Conservation (phyloP, 2,888 invertebrate species). For the Phanerotoma sp. region DNA sequence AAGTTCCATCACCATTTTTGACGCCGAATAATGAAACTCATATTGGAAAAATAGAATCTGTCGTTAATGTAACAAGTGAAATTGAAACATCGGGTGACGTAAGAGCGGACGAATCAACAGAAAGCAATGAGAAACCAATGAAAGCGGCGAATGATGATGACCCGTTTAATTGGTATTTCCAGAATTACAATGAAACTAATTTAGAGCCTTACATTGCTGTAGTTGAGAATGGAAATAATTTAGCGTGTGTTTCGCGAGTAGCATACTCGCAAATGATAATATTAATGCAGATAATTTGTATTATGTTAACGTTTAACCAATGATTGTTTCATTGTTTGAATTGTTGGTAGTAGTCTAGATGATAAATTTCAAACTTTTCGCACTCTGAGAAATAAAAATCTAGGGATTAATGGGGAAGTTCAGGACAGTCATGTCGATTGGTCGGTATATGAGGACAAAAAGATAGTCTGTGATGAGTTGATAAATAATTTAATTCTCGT, state of each 20-base stretch:
- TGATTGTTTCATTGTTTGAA: neutral
- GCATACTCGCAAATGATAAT: too few species aligned
- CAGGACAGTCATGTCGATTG: too few species aligned
- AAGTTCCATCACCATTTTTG: constrained; percentile 60
- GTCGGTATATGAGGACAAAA: too few species aligned
- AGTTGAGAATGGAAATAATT: constrained; percentile 32
- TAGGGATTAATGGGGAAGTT: too few species aligned
- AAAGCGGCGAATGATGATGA: constrained; percentile 55
- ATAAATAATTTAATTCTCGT: too few species aligned
- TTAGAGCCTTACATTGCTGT: constrained; percentile 59
- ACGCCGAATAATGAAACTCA: constrained; percentile 28
- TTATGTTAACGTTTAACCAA: constrained; percentile 14
- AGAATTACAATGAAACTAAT: constrained; percentile 74
- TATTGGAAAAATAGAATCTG: constrained; percentile 14
- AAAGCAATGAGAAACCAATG: too few species aligned
- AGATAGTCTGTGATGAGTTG: too few species aligned
- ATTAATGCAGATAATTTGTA: constrained; percentile 28
- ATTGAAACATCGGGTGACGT: too few species aligned
- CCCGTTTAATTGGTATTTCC: constrained; percentile 81
- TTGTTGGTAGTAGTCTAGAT: neutral
- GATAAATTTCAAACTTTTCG: constrained; percentile 3
- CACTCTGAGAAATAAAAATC: too few species aligned
- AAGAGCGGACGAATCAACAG: too few species aligned
- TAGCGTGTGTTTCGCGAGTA: too few species aligned
- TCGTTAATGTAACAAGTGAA: too few species aligned